Evolutionary conservation across 2,113 vertebrate genomes (phyloP).

Genomic region (Stictonetta naevosa): DNA sequence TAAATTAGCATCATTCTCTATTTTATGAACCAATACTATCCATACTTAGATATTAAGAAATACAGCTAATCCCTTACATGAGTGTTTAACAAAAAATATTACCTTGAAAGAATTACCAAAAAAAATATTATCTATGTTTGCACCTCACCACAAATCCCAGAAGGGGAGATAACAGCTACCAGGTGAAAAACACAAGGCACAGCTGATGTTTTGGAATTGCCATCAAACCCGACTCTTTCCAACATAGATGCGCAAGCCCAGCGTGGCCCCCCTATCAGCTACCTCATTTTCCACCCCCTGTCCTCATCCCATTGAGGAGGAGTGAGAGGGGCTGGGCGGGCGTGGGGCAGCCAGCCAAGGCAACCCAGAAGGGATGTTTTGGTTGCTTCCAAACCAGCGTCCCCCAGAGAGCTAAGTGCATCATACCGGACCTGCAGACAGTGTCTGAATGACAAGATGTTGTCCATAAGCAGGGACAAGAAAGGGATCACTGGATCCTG

Average conservation of each 20-base stretch:
- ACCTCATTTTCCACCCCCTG: not conserved
- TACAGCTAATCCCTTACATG: not conserved
- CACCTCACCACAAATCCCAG: not conserved
- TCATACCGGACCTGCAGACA: not conserved
- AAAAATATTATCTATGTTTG: rapidly evolving
- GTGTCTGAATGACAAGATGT: not conserved
- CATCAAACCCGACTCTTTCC: not conserved
- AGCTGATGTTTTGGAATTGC: not conserved
- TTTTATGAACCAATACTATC: not conserved
- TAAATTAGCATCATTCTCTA: not conserved
- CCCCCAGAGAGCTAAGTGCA: not conserved
- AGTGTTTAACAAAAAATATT: not conserved
- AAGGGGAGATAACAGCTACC: not conserved
- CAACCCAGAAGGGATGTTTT: not conserved
- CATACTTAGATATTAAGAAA: not conserved
- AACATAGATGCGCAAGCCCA: rapidly evolving
- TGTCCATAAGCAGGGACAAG: not conserved
- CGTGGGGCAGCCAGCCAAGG: not conserved
- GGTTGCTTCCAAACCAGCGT: not conserved
- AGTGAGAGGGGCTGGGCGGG: not conserved
- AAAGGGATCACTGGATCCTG: not conserved
- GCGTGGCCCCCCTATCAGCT: rapidly evolving
- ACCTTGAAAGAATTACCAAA: not conserved
- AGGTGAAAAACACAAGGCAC: rapidly evolving
- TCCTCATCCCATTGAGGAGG: not conserved